Evolutionary conservation across 2,797 vertebrate species (phyloP).

Genomic region (Amniataba percoides): DNA sequence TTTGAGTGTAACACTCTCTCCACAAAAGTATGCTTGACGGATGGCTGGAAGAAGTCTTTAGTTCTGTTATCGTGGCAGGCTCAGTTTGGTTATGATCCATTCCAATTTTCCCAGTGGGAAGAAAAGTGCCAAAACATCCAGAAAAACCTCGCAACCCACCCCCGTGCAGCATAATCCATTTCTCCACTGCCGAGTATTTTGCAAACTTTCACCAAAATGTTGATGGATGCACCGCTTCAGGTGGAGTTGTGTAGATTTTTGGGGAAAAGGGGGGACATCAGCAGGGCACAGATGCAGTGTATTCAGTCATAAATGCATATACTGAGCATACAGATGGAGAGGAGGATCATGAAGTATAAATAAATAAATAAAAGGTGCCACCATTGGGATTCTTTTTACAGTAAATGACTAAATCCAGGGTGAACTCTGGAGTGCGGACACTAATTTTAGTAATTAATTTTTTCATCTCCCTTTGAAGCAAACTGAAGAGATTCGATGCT

Average conservation of each 20-base stretch:
- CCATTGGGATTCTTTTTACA: neutral
- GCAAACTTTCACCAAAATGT: conserved; percentile 3
- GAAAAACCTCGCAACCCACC: neutral
- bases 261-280: neutral
- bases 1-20: conserved; percentile 1
- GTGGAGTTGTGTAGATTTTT: neutral
- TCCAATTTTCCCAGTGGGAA: neutral
- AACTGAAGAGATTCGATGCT: neutral
- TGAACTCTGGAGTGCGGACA: neutral
- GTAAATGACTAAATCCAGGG: neutral
- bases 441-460: neutral
- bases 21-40: neutral
- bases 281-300: neutral
- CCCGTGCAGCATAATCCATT: conserved; percentile 6
- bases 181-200: neutral
- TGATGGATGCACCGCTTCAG: neutral
- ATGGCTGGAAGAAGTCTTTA: neutral
- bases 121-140: neutral
- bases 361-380: neutral
- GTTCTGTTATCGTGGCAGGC: neutral
- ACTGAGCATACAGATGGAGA: neutral
- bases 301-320: neutral
- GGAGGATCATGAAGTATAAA: neutral
- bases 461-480: neutral
- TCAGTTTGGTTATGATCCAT: neutral